Evolutionary conservation across 2,113 vertebrate species (phyloP).

Genomic region (Physeter macrocephalus): DNA sequence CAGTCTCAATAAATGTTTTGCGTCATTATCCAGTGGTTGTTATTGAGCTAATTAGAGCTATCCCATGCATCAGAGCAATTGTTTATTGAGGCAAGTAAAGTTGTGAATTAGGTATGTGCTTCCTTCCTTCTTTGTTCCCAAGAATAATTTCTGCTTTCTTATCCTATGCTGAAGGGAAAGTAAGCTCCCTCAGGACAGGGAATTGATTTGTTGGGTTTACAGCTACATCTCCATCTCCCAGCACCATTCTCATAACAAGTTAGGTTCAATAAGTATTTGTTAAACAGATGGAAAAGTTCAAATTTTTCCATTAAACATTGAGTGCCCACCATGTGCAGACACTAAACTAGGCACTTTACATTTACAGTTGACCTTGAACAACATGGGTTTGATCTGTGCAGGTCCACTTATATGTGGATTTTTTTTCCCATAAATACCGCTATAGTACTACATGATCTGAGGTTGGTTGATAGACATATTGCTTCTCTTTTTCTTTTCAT

Average conservation of each 20-base stretch:
- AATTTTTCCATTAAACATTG: neutral
- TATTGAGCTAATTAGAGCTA: neutral
- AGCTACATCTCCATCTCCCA: neutral
- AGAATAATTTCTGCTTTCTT: neutral
- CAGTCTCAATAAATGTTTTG: constrained; percentile 23
- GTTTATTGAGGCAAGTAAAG: neutral
- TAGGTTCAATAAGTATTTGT: neutral
- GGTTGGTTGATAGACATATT: neutral
- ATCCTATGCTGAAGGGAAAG: neutral
- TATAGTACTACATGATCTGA: neutral
- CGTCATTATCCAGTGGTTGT: constrained; percentile 17
- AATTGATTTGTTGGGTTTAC: neutral
- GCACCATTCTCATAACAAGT: neutral
- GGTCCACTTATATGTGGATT: neutral
- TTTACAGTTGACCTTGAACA: neutral
- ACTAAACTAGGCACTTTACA: neutral
- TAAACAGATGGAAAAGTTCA: neutral
- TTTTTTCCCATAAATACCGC: neutral
- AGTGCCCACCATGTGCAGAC: neutral
- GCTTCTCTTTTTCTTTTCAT: neutral
- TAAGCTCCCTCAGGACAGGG: neutral
- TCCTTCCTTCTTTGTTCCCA: neutral
- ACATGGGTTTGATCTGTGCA: neutral
- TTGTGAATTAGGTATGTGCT: constrained; percentile 2
- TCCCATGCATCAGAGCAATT: neutral